These are phyloP conservation scores for Leptinotarsa haldemani DNA, from an alignment of 2,888 invertebrate species.

Conservation along the genomic window DNA sequence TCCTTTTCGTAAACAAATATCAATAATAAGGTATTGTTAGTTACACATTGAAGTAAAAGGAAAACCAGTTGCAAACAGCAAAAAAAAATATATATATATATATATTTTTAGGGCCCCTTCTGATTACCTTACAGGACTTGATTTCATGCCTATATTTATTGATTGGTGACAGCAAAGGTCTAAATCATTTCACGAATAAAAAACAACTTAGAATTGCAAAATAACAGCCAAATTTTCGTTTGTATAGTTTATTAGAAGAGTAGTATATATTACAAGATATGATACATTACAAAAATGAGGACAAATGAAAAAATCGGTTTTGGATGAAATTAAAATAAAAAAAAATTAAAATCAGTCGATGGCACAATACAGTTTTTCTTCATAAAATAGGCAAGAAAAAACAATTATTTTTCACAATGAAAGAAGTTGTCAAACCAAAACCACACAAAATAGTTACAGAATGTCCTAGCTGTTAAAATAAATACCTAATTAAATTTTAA, in stretches of 20 bases:
- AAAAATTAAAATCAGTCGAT: slow-evolving; percentile 45
- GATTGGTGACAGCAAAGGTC: too few species aligned
- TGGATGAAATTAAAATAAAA: slow-evolving; percentile 36
- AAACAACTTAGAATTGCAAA: not conserved
- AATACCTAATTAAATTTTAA: slow-evolving; percentile 39
- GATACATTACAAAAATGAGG: slow-evolving; percentile 18
- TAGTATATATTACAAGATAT: slow-evolving; percentile 22
- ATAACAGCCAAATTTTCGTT: not conserved
- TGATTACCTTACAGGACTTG: too few species aligned
- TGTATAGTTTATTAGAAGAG: slow-evolving; percentile 19
- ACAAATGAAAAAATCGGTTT: slow-evolving; percentile 30
- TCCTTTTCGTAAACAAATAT: too few species aligned
- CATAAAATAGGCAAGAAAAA: slow-evolving; percentile 48
- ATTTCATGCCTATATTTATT: too few species aligned
- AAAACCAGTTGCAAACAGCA: too few species aligned
- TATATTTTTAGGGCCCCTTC: too few species aligned
- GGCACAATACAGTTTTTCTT: slow-evolving; percentile 43
- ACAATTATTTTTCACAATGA: slow-evolving; percentile 32
- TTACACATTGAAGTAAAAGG: too few species aligned
- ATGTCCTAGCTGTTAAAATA: slow-evolving; percentile 33
- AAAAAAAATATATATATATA: too few species aligned
- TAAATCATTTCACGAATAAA: too few species aligned
- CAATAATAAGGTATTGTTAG: too few species aligned
- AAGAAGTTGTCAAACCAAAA: slow-evolving; percentile 34
- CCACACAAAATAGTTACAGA: slow-evolving; percentile 23